A percentile compares a stretch with the other conserved stretches of the same genome.
Conservation (phyloP, 2,797 vertebrate genomes). For the Onychomys torridus region DNA sequence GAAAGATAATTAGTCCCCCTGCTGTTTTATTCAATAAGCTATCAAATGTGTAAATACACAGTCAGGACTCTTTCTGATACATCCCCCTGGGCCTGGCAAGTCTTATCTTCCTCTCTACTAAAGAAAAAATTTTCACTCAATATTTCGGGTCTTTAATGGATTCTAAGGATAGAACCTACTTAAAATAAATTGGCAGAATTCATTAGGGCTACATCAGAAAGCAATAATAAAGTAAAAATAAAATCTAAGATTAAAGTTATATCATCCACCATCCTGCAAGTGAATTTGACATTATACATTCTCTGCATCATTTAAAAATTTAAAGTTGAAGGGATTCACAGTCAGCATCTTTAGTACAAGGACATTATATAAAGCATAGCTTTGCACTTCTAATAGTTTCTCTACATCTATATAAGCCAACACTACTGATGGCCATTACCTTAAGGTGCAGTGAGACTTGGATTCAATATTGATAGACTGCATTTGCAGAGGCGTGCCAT, state of each 20-base stretch:
- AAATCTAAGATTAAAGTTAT: conserved; percentile 54
- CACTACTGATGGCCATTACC: conserved; percentile 20
- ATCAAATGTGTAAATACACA: conserved; percentile 22
- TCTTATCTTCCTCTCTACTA: conserved; percentile 37
- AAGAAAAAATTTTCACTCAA: conserved; percentile 52
- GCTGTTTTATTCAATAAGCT: conserved; percentile 35
- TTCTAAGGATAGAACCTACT: conserved; percentile 27
- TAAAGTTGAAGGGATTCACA: conserved; percentile 26
- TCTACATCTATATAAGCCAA: conserved; percentile 52
- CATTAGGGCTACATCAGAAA: conserved; percentile 46
- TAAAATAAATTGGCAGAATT: conserved; percentile 28
- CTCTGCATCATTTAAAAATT: conserved; percentile 51
- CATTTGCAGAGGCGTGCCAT: conserved; percentile 63
- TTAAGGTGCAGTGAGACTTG: conserved; percentile 53
- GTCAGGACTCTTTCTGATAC: neutral
- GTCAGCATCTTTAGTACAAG: conserved; percentile 5
- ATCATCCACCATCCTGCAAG: conserved; percentile 33
- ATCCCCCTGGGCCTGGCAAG: conserved; percentile 13
- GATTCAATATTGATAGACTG: conserved; percentile 71
- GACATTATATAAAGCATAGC: conserved; percentile 55
- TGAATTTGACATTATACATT: conserved; percentile 40
- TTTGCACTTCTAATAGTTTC: conserved; percentile 59
- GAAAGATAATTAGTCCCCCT: neutral
- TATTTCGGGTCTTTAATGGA: conserved; percentile 45
- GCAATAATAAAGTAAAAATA: neutral